Base-by-base conservation (phyloP, 2,113 vertebrate genomes). In the Pachypanchax playfairii region DNA sequence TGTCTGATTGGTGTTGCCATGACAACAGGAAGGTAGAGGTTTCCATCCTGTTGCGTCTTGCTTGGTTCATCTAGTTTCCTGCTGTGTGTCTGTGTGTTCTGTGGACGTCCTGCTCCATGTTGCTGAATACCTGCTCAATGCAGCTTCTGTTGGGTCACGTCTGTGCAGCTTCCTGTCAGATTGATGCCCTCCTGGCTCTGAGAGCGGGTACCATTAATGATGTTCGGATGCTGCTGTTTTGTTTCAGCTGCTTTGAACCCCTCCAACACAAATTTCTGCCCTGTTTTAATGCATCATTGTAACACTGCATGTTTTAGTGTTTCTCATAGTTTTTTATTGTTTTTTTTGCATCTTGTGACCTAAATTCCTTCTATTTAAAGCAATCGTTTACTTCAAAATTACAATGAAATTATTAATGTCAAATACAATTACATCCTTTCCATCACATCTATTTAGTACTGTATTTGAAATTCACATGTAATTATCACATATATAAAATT, bases 1-100 rank as follows among this genome's bases (percentile, higher is more conserved):
- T 62, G 56, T 84, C 74, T 83, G 82, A 79, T 85, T 84, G 70
- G 70, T 72, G 86, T 86, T 84, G 69, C 85, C 60, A 60, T 73
- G 68, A 86, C 68, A 75, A 87, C 71, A 20, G 69, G 73, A 70
- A 57, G 73, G 62, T 70, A 66, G 65, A 85, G 65, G 72, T 85
- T 79, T 82, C 71, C 56, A 20, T 84, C 73, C 84, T 77, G 71
- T 79, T 63, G 87, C 73, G 75, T 85, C 80, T 67, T 43, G 73
- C 68, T 71, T 14, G 6, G 73, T 64, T 77, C 57, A 20, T 73
- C 67, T 69, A 8, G 68, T 35, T 81, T 79, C 73, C 73, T 69
- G 77, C 77, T 78, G 78, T 60, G 69, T 47, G 25, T 64, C 29
- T 73, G 64, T 76, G 64, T 77, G 53, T 56, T 57, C 43, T 62